Evolutionary conservation across 2,888 invertebrate genomes (phyloP).

Genomic region (Tetragonula carbonaria): DNA sequence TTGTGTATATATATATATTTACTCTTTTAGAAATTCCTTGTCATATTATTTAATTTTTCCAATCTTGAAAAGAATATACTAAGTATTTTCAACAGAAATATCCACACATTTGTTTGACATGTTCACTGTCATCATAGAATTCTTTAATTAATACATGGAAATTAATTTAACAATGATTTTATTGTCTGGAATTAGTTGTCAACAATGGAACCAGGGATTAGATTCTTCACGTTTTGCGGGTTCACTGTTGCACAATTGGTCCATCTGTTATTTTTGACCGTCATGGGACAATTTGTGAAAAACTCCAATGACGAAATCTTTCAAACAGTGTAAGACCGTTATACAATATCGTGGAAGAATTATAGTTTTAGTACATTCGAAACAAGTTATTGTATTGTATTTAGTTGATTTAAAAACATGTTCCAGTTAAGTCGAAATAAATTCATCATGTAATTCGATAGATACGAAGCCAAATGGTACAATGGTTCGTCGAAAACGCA

Average conservation of each 20-base stretch:
- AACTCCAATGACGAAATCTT: slow-evolving; percentile 6
- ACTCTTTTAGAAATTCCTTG: no score
- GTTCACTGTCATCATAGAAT: no score
- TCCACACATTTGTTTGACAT: no score
- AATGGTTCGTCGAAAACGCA: not conserved
- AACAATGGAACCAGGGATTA: not conserved
- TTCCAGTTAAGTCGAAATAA: not conserved
- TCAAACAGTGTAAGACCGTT: not conserved
- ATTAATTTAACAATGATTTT: not conserved
- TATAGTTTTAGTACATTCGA: no score
- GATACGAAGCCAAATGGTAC: slow-evolving; percentile 13
- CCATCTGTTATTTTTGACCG: slow-evolving; percentile 11
- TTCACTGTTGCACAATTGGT: not conserved
- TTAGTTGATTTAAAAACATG: no score
- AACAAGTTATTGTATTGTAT: no score
- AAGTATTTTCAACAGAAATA: no score
- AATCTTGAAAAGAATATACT: no score
- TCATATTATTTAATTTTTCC: no score
- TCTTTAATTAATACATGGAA: no score
- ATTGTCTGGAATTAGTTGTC: not conserved
- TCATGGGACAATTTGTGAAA: slow-evolving; percentile 20
- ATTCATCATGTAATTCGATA: not conserved
- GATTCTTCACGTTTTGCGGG: not conserved
- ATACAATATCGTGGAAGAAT: no score
- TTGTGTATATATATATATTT: no score